Percentiles rank a stretch among this genome's conserved stretches.
phyloP scores from a whole-genome alignment of 2,888 invertebrate species.

The Diarsia dahlii region DNA sequence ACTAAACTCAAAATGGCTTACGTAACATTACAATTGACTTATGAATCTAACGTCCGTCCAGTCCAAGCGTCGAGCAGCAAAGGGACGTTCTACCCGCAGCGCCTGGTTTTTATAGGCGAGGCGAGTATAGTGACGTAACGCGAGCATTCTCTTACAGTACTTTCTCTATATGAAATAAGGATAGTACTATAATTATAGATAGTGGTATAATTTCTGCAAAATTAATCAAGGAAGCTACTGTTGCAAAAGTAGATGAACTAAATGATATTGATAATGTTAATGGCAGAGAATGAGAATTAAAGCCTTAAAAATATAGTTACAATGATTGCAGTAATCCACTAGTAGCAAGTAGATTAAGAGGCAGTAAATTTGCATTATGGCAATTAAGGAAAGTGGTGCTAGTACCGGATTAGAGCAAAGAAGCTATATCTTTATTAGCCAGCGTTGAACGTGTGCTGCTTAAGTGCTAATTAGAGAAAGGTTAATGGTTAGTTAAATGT shows the following conservation, averaged over 20 bases:
- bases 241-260: not conserved
- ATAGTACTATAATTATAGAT: too few species aligned
- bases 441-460: not conserved
- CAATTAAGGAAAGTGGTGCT: conserved; percentile 29
- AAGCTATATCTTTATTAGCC: conserved; percentile 26
- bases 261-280: conserved; percentile 4
- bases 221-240: conserved; percentile 5
- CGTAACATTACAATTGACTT: too few species aligned
- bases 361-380: conserved; percentile 32
- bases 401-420: not conserved
- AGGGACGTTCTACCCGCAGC: too few species aligned
- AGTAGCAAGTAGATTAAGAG: conserved; percentile 14
- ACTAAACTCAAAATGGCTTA: too few species aligned
- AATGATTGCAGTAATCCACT: conserved; percentile 13
- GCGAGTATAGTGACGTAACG: too few species aligned
- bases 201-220: not conserved
- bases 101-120: too few species aligned
- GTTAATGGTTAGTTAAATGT: not conserved
- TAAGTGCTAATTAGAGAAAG: conserved; percentile 11
- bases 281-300: not conserved
- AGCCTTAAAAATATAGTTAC: not conserved
- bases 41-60: too few species aligned
- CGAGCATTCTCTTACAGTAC: too few species aligned
- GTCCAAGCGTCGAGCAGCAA: too few species aligned
- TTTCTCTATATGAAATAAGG: too few species aligned